A percentile compares a stretch with the other conserved stretches of the same genome.
These are phyloP conservation scores for Scomber scombrus DNA, from an alignment of 2,113 vertebrate species.

Conservation along the genomic window DNA sequence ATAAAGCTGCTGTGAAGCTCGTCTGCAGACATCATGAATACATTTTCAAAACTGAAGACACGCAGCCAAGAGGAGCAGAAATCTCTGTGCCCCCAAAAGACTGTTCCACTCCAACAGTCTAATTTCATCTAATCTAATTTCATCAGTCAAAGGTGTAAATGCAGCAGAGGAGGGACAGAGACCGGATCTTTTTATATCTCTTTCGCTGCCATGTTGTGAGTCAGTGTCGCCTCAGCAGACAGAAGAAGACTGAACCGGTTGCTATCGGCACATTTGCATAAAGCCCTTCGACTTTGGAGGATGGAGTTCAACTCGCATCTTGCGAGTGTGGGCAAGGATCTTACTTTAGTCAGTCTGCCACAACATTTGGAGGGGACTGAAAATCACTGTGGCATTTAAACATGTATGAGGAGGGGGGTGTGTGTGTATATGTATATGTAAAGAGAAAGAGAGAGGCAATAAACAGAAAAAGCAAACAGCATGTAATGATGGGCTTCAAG, in stretches of 20 bases:
- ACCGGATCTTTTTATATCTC: constrained; percentile 21
- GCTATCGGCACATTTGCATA: constrained; percentile 20
- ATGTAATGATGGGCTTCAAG: constrained; percentile 33
- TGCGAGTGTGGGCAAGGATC: neutral
- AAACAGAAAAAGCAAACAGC: constrained; percentile 4
- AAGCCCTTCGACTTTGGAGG: constrained; percentile 21
- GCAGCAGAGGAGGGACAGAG: constrained; percentile 19
- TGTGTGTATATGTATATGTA: neutral
- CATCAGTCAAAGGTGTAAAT: constrained; percentile 25
- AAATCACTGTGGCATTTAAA: constrained; percentile 24
- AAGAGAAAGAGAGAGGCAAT: neutral
- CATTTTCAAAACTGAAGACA: neutral
- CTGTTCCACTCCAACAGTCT: constrained; percentile 19
- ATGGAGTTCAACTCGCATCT: constrained; percentile 4
- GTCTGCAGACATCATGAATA: neutral
- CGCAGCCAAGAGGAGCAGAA: neutral
- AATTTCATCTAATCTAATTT: constrained; percentile 30
- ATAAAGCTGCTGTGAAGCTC: neutral
- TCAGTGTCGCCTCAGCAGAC: constrained; percentile 24
- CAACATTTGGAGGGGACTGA: constrained; percentile 8
- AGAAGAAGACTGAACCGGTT: constrained; percentile 25
- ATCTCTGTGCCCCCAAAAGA: neutral
- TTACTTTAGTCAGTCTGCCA: constrained; percentile 21
- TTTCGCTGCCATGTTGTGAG: constrained; percentile 27
- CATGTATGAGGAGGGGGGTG: neutral